These are phyloP conservation scores for Ammodytes marinus DNA, from an alignment of 2,113 vertebrate species.

Conservation along the genomic window DNA sequence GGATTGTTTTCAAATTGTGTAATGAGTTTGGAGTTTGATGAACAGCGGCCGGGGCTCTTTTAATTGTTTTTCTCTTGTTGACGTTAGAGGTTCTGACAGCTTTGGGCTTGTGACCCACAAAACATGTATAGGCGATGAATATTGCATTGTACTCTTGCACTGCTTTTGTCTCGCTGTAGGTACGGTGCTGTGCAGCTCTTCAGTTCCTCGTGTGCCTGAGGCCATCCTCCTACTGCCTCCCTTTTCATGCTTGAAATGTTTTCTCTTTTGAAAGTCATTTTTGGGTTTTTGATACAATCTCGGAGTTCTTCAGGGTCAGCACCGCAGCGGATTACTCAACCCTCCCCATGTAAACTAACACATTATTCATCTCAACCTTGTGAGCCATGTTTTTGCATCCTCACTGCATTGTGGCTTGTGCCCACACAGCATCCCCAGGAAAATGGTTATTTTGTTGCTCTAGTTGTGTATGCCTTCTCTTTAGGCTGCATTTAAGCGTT, in stretches of 20 bases:
- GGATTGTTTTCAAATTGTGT: constrained; percentile 29
- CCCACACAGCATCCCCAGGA: constrained; percentile 68
- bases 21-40: constrained; percentile 35
- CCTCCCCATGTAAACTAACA: constrained; percentile 69
- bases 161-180: constrained; percentile 52
- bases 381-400: constrained; percentile 52
- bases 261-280: constrained; percentile 71
- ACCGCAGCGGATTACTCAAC: constrained; percentile 70
- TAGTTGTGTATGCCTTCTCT: constrained; percentile 60
- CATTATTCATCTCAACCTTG: constrained; percentile 70
- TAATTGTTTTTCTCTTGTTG: constrained; percentile 36
- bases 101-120: constrained; percentile 33
- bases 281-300: constrained; percentile 79
- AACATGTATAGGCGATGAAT: constrained; percentile 62
- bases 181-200: constrained; percentile 45
- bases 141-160: constrained; percentile 38
- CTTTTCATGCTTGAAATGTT: constrained; percentile 61
- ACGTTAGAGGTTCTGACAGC: constrained; percentile 33
- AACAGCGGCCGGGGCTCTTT: constrained; percentile 7
- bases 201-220: constrained; percentile 58
- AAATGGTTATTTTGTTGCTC: constrained; percentile 16
- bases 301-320: constrained; percentile 70
- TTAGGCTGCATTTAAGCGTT: constrained; percentile 50
- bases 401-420: constrained; percentile 67
- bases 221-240: constrained; percentile 71